Base-by-base conservation (phyloP, 2,888 invertebrate species). In the Empis stercorea region DNA sequence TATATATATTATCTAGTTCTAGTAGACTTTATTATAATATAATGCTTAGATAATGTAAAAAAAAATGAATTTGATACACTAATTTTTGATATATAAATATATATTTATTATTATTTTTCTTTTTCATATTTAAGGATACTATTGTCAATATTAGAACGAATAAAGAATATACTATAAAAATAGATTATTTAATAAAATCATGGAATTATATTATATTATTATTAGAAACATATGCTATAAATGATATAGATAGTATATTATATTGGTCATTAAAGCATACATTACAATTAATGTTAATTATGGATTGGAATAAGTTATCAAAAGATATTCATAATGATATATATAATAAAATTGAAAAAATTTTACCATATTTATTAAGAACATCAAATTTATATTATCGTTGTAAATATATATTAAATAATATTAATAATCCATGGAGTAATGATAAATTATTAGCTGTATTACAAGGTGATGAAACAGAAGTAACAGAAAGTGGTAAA, bases 371-470 rank as follows among this genome's bases (percentile, higher is more conserved):
- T 14, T 11, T 50, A 17, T 17, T 45, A 30, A 4, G 27, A 4
- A n/a, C 39, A 14, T 17, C 39, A 13, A 39, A 40, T 45, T 27
- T 23, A 10, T 5, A 30, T 3, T 45, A 43, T 20, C 38, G 50
- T 9, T 50, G 50, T 27, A 43, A 45, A 34, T 50, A 50, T 45
- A 47, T 50, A 30, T 11, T 50, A 9, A 40, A 45, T 32, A 47
- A 50, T 30, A 45, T 50, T 10, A 37, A 47, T 30, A 34, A 39
- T 40, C 50, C 50, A 34, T 50, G 50, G 50, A 39, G 45, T 15
- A 30, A 45, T 30, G 36, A 47, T 10, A 39, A 37, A 10, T 37
- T 50, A 13, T 30, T 45, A 36, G 36, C 27, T 11, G 45, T 50
- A n/a, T 40, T 50, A 34, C 39, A 37, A 37, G 47, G 47, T 11